Evolutionary conservation across 2,113 vertebrate genomes (phyloP).

Genomic region (Thalassoma bifasciatum): DNA sequence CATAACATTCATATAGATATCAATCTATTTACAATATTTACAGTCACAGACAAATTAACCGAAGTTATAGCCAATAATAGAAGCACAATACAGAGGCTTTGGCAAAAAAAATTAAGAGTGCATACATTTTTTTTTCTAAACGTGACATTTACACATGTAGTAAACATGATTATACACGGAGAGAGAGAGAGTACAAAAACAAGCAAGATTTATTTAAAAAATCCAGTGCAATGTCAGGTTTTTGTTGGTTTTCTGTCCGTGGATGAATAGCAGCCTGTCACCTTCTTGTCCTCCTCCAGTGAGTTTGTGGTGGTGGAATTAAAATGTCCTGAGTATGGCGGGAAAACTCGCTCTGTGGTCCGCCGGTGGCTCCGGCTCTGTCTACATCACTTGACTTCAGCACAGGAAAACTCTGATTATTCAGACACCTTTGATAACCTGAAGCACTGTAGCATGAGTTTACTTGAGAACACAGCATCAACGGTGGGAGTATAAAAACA

Average conservation of each 20-base stretch:
- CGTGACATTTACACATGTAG: conserved; percentile 73
- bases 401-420: not conserved
- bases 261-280: conserved; percentile 79
- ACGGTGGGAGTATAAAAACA: not conserved
- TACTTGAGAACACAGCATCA: too few species aligned
- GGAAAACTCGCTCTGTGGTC: conserved; percentile 6
- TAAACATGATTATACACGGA: conserved; percentile 75
- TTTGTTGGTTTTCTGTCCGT: conserved; percentile 67
- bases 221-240: conserved; percentile 84
- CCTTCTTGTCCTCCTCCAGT: conserved; percentile 31
- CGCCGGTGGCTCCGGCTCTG: conserved; percentile 5
- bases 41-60: conserved; percentile 61
- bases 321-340: conserved; percentile 76
- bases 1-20: conserved; percentile 83
- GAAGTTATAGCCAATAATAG: conserved; percentile 53
- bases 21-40: conserved; percentile 81
- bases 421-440: not conserved
- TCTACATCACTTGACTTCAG: not conserved
- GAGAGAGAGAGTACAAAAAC: conserved; percentile 72
- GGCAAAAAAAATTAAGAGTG: conserved; percentile 81
- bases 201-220: conserved; percentile 62
- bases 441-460: conserved; percentile 6
- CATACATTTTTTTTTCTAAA: conserved; percentile 71
- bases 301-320: conserved; percentile 60
- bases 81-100: conserved; percentile 80